Evolutionary conservation across 2,113 vertebrate species (phyloP).

Genomic region (Takifugu bimaculatus): DNA sequence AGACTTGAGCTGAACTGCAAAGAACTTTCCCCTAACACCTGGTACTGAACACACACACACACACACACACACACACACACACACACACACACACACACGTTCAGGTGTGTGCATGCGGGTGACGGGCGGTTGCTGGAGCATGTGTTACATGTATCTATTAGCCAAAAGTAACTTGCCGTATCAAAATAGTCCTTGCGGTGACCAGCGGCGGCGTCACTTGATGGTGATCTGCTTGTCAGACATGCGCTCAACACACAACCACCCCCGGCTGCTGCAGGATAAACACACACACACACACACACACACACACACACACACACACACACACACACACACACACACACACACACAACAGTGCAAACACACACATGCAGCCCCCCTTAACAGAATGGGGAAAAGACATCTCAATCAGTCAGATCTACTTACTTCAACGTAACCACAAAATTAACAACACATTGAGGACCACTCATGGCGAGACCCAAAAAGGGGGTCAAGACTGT

Average conservation of each 20-base stretch:
- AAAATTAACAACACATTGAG: not conserved
- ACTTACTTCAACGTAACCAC: not conserved
- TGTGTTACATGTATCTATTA: slow-evolving; percentile 61
- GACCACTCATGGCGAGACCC: not conserved
- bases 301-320: slow-evolving; percentile 3
- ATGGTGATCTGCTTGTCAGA: slow-evolving; percentile 26
- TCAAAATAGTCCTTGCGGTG: slow-evolving; percentile 62
- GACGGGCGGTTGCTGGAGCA: not conserved
- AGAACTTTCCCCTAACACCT: slow-evolving; percentile 63
- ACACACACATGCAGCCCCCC: not conserved
- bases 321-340: slow-evolving; percentile 11
- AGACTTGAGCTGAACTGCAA: slow-evolving; percentile 35
- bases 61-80: slow-evolving; percentile 20
- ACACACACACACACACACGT: slow-evolving; percentile 4
- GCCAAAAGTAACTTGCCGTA: slow-evolving; percentile 32
- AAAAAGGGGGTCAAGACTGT: not conserved
- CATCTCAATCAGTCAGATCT: not conserved
- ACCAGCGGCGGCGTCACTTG: slow-evolving; percentile 24
- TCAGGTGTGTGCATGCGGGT: slow-evolving; percentile 4
- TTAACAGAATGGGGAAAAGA: not conserved
- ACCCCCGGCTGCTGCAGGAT: not conserved
- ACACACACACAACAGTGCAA: not conserved
- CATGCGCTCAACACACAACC: not conserved
- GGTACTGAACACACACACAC: slow-evolving; percentile 25
- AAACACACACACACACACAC: slow-evolving; percentile 8